These are phyloP conservation scores for Dufourea novaeangliae DNA, from an alignment of 1,140 invertebrate species.

Conservation along the genomic window DNA sequence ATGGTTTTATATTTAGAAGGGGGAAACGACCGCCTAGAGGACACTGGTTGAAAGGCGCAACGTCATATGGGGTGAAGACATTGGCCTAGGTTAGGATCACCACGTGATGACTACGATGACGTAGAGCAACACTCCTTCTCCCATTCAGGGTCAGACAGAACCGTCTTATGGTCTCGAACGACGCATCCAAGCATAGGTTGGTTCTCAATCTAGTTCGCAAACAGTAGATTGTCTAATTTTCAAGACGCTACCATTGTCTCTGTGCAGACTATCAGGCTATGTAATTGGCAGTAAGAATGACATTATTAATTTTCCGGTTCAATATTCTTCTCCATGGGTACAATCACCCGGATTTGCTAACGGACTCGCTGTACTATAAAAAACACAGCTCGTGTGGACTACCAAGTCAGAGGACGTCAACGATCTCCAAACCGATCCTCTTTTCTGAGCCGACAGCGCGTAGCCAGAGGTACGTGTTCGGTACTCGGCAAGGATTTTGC, in stretches of 20 bases:
- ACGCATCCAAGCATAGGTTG: not conserved
- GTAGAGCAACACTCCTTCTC: conserved; percentile 24
- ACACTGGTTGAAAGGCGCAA: conserved; percentile 30
- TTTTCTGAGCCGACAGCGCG: not conserved
- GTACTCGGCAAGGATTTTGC: not conserved
- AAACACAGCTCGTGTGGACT: not conserved
- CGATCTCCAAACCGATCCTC: not conserved
- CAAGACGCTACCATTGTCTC: not conserved
- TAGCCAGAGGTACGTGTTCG: not conserved
- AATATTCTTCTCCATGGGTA: not conserved
- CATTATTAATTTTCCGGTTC: no score
- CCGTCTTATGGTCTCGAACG: not conserved
- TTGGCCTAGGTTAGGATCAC: conserved; percentile 41
- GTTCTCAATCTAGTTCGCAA: not conserved
- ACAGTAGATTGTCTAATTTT: not conserved
- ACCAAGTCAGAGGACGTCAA: not conserved
- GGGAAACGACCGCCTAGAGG: conserved; percentile 8
- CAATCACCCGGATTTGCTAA: not conserved
- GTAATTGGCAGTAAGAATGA: no score
- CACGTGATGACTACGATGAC: conserved; percentile 45
- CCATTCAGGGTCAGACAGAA: not conserved
- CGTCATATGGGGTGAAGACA: conserved; percentile 38
- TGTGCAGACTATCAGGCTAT: no score
- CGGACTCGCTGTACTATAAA: no score
- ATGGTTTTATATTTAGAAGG: conserved; percentile 23